These are phyloP conservation scores for Sebastes kiyomatsui DNA, from an alignment of 2,797 vertebrate species.

Conservation along the genomic window DNA sequence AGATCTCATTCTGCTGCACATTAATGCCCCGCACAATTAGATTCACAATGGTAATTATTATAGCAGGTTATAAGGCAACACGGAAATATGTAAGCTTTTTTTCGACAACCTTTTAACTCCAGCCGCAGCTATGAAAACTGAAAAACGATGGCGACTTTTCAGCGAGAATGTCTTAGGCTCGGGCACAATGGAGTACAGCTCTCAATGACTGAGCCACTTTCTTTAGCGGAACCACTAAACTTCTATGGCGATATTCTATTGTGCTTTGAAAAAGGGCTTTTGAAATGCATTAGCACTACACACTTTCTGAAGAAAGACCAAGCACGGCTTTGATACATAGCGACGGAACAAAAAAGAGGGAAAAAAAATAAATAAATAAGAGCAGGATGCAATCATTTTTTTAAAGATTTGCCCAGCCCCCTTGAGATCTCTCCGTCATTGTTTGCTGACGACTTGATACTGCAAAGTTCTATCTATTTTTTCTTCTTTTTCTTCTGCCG, in stretches of 20 bases:
- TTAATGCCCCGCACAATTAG: slow-evolving; percentile 38
- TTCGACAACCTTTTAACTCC: slow-evolving; percentile 63
- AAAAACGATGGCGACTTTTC: slow-evolving; percentile 61
- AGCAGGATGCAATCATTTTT: slow-evolving; percentile 73
- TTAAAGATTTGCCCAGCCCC: slow-evolving; percentile 62
- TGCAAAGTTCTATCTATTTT: slow-evolving; percentile 78
- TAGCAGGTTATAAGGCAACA: slow-evolving; percentile 45
- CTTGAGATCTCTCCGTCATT: slow-evolving; percentile 75
- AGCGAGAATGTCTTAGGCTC: slow-evolving; percentile 56
- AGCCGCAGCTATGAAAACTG: slow-evolving; percentile 54
- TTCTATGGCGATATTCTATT: slow-evolving; percentile 80
- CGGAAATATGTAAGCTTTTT: slow-evolving; percentile 62
- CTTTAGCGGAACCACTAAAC: slow-evolving; percentile 78
- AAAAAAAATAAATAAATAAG: slow-evolving; percentile 57
- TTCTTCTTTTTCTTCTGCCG: slow-evolving; percentile 69
- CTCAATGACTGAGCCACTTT: slow-evolving; percentile 76
- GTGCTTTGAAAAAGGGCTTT: slow-evolving; percentile 81
- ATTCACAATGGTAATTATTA: slow-evolving; percentile 66
- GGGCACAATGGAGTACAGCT: slow-evolving; percentile 68
- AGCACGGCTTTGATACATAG: slow-evolving; percentile 83
- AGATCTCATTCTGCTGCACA: slow-evolving; percentile 21
- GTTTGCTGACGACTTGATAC: slow-evolving; percentile 82
- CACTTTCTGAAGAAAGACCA: slow-evolving; percentile 81
- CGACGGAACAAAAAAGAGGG: slow-evolving; percentile 52
- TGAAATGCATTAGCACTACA: slow-evolving; percentile 84